These are phyloP conservation scores for Lutjanus campechanus DNA, from an alignment of 2,797 vertebrate genomes.

Conservation along the genomic window DNA sequence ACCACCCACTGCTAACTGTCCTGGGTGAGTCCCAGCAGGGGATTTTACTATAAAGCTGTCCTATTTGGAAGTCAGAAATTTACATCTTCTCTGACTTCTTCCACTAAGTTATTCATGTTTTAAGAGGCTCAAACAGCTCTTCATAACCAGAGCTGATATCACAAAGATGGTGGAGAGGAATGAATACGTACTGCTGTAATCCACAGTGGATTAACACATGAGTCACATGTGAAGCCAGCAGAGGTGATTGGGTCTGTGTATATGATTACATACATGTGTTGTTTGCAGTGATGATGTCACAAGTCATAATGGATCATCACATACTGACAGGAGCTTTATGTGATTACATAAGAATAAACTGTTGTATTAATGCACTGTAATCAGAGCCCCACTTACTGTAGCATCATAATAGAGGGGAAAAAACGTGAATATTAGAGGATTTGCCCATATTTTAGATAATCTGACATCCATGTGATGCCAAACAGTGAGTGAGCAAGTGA, in stretches of 20 bases:
- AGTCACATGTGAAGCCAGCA: conserved; percentile 27
- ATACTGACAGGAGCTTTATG: conserved; percentile 15
- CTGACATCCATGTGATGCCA: conserved; percentile 13
- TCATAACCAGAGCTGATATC: not conserved
- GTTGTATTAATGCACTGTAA: not conserved
- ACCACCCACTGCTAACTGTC: conserved; percentile 58
- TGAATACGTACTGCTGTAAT: not conserved
- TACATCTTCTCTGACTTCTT: conserved; percentile 23
- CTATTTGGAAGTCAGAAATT: conserved; percentile 51
- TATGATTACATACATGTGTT: not conserved
- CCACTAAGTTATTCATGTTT: conserved; percentile 45
- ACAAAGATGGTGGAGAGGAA: conserved; percentile 6
- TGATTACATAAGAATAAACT: conserved; percentile 32
- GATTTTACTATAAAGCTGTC: conserved; percentile 49
- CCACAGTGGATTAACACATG: conserved; percentile 2
- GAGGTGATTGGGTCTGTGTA: not conserved
- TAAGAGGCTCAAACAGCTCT: not conserved
- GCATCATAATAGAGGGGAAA: not conserved
- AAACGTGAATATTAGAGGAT: conserved; percentile 20
- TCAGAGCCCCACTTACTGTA: not conserved
- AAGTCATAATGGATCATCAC: conserved; percentile 19
- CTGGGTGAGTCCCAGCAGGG: conserved; percentile 48
- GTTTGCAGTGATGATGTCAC: conserved; percentile 6
- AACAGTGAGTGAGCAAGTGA: conserved; percentile 24
- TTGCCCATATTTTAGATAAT: conserved; percentile 20